phyloP scores from a whole-genome alignment of 2,888 invertebrate genomes.

The Zele albiditarsus region DNA sequence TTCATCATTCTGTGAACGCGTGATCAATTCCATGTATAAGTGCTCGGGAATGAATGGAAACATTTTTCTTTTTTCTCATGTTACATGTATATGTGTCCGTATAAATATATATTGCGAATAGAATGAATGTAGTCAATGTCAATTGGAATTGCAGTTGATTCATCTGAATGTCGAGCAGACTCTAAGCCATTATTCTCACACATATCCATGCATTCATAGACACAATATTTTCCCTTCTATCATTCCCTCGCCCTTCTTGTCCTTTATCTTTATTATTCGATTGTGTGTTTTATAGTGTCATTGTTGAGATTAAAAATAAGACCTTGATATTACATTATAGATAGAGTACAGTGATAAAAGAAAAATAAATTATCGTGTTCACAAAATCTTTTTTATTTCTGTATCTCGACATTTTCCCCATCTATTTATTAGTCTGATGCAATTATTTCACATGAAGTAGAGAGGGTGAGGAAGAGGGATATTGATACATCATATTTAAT shows the following conservation, averaged over 20 bases:
- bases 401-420: too few relatives aligned
- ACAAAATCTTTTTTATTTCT: too few relatives aligned
- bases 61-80: background rate
- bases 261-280: background rate
- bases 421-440: too few relatives aligned
- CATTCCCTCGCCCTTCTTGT: background rate
- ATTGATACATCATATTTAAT: too few relatives aligned
- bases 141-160: slow-evolving; percentile 34
- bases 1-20: background rate
- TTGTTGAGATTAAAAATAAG: too few relatives aligned
- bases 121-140: slow-evolving; percentile 38
- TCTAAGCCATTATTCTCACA: background rate
- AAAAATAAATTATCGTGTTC: background rate
- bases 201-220: too few relatives aligned
- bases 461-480: too few relatives aligned
- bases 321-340: background rate
- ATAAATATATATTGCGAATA: slow-evolving; percentile 5
- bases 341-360: background rate
- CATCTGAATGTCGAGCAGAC: slow-evolving; percentile 32
- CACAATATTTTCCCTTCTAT: background rate
- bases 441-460: too few relatives aligned
- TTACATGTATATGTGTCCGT: background rate
- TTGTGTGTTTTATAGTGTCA: background rate
- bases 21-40: background rate
- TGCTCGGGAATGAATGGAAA: slow-evolving; percentile 29